Evolutionary conservation across 2,888 invertebrate genomes (phyloP), one percentile per base, ranked within the genome.

Genomic region (Ophonus ardosiacus): DNA sequence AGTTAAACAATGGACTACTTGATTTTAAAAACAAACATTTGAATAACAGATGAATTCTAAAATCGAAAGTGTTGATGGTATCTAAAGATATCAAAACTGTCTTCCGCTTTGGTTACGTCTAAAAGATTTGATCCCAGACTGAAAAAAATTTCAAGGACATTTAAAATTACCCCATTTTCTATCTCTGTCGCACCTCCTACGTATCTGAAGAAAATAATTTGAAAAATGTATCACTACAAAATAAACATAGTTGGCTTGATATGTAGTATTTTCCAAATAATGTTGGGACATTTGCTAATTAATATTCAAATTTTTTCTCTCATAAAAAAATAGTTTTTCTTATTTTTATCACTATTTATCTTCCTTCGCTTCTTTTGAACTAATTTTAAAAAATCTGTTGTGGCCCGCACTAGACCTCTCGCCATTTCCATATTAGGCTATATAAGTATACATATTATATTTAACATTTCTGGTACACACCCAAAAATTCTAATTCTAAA

Each of bases 81-180:
- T 43, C 61, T 38, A 10, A 65, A 51, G 80, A 63, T 63, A 86
- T 87, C 87, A 86, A 87, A 87, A 87, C 87, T 87, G 61, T 43
- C 83, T 87, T 87, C 87, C 76, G 31, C 84, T 71, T 79, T 79
- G 76, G 68, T 74, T 76, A 71, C 61, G 80, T 81, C 86, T 84
- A 84, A 31, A 80, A 80, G 61, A 84, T 80, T 80, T 86, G 82
- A 78, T 82, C 76, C 83, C 84, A 86, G 80, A 82, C 85, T 79
- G 56, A 85, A 79, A 85, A 82, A 85, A 78, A 85, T 80, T 86
- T 86, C 86, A 86, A 86, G 86, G 86, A 71, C 86, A 71, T 51
- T 86, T 82, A 79, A 85, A 86, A 85, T 85, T 86, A 86, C 86
- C 86, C 86, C 85, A 86, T 86, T 86, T 86, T 86, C 82, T 79